phyloP scores from a whole-genome alignment of 2,888 invertebrate genomes.

The Malthinus seriepunctatus region DNA sequence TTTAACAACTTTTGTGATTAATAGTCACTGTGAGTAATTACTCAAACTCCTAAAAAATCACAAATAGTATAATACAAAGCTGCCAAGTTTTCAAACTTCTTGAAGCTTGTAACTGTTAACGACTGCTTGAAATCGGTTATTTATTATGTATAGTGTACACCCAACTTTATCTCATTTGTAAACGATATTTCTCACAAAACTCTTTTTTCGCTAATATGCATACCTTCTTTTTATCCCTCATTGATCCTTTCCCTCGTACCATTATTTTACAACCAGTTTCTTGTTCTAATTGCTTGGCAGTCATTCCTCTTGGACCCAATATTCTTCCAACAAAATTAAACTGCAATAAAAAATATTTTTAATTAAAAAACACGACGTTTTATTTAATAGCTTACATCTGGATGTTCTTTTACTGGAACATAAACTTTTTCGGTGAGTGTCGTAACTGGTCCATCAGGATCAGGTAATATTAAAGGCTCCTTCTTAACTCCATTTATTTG shows the following conservation, averaged over 20 bases:
- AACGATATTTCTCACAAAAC: no score
- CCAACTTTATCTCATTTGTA: no score
- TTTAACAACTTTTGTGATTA: no score
- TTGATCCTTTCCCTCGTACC: conserved; percentile 99
- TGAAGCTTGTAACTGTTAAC: no score
- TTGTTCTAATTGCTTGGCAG: conserved; percentile 99
- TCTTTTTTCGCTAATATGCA: conserved; percentile 40
- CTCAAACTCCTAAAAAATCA: no score
- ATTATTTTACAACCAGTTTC: conserved; percentile 99
- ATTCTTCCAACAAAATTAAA: conserved; percentile 99
- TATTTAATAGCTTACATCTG: conserved; percentile 80
- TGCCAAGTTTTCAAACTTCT: no score
- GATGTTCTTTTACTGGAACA: conserved; percentile 99
- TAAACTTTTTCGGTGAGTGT: conserved; percentile 99
- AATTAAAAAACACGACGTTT: not conserved
- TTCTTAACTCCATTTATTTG: conserved; percentile 98
- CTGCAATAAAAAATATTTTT: conserved; percentile 65
- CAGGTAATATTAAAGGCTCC: conserved; percentile 89
- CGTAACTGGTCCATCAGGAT: conserved; percentile 86
- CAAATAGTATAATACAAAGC: no score
- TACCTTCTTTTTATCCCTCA: conserved; percentile 99
- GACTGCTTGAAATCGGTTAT: no score
- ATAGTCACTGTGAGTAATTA: no score
- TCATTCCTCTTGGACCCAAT: conserved; percentile 99
- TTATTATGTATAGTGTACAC: not conserved